Evolutionary conservation across 2,888 invertebrate species (phyloP).

Genomic region (Kuschelorhynchus macadamiae): DNA sequence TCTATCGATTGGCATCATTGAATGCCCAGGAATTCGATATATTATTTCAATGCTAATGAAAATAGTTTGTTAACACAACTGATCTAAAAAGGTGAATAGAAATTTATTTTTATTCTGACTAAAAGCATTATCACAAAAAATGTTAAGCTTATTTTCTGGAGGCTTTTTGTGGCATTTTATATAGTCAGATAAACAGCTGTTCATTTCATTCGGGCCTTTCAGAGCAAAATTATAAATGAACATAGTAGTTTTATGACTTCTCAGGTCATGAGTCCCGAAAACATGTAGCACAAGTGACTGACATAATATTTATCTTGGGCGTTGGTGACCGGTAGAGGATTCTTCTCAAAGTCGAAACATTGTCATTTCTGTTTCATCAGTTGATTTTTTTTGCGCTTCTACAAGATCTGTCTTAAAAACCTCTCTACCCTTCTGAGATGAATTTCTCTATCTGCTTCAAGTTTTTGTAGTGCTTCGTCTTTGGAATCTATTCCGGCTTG

Average conservation of each 20-base stretch:
- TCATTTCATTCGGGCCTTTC: not conserved
- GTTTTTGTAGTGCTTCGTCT: conserved; percentile 15
- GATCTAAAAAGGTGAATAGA: conserved; percentile 28
- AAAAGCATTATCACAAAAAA: conserved; percentile 31
- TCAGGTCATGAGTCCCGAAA: conserved; percentile 12
- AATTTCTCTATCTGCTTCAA: conserved; percentile 32
- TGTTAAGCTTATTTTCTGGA: not conserved
- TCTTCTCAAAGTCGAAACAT: conserved; percentile 29
- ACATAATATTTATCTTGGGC: conserved; percentile 27
- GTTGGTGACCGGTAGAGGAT: conserved; percentile 28
- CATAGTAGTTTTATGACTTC: not conserved
- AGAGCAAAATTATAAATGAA: conserved; percentile 1
- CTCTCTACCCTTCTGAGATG: conserved; percentile 35
- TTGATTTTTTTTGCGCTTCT: conserved; percentile 18
- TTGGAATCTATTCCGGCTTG: conserved; percentile 25
- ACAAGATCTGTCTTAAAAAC: conserved; percentile 24
- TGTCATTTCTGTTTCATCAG: conserved; percentile 8
- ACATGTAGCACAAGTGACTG: conserved; percentile 24
- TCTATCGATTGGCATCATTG: conserved; percentile 55
- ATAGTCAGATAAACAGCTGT: conserved; percentile 2
- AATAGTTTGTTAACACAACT: conserved; percentile 3
- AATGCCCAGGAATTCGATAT: conserved; percentile 54
- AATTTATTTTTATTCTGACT: conserved; percentile 33
- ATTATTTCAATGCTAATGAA: conserved; percentile 48
- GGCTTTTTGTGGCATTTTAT: not conserved